phyloP scores from a whole-genome alignment of 2,113 vertebrate genomes.

The Proteles cristata region DNA sequence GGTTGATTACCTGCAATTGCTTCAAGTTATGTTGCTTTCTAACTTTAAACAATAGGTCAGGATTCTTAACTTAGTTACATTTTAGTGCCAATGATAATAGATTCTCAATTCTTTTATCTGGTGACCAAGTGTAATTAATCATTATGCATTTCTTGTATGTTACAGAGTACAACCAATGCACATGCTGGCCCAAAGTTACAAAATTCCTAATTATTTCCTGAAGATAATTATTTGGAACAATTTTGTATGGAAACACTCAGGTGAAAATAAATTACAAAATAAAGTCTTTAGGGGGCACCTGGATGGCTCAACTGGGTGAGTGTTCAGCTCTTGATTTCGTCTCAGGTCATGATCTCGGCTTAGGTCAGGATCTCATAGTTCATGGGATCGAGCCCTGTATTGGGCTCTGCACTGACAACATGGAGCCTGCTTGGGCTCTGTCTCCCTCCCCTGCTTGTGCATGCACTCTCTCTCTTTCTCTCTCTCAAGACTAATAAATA shows the following conservation, averaged over 20 bases:
- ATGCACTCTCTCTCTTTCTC: too few relatives aligned
- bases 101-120: neutral
- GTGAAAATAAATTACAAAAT: neutral
- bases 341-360: too few relatives aligned
- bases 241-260: neutral
- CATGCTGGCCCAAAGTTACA: neutral
- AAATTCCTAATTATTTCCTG: neutral
- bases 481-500: too few relatives aligned
- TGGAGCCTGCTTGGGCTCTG: too few relatives aligned
- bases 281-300: neutral
- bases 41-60: constrained; percentile 31
- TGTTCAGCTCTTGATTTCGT: too few relatives aligned
- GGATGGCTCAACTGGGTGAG: too few relatives aligned
- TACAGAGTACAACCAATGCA: neutral
- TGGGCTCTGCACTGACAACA: too few relatives aligned
- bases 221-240: neutral
- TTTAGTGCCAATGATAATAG: neutral
- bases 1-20: constrained; percentile 5
- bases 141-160: neutral
- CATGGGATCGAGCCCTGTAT: too few relatives aligned
- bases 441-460: too few relatives aligned
- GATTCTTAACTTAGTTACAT: neutral
- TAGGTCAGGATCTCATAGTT: too few relatives aligned
- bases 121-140: neutral
- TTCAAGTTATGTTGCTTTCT: neutral